Evolutionary conservation across 1,140 invertebrate genomes (phyloP), one percentile per base, ranked within the genome.

Genomic region (Amyelois transitella): DNA sequence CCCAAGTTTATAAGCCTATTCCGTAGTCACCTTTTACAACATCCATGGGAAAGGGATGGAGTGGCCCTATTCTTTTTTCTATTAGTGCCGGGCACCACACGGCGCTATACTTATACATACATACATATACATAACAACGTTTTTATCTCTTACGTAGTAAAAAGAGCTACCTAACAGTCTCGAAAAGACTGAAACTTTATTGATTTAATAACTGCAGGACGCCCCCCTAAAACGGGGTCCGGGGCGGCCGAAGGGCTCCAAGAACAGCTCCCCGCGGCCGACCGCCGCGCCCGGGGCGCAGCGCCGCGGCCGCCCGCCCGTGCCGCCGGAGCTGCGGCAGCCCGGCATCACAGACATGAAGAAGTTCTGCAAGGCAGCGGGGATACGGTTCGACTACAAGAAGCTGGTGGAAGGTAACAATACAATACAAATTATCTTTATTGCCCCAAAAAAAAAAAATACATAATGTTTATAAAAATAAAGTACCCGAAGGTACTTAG

Each of bases 321-420:
- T 86, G 47, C 80, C 80, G 44, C 80, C 80, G 5, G 84, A 85
- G 59, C 69, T 82, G 44, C 61, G 84, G 1, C 74, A 80, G 68
- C 81, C 86, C 12, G 88, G 86, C 24, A 86, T 89, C 58, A 88
- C 84, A 0, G 86, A 89, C 53, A 88, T 88, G 85, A 88, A 88
- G 70, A 84, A 83, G 62, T 88, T 89, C 72, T 84, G 86, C 65
- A 88, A 88, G 61, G 80, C 82, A 0, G 88, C 86, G 32, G 86
- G 88, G 6, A 82, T 89, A 49, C 78, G 86, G 2, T 88, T 87
- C 69, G 84, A 88, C 53, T 88, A 89, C 53, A 84, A 83, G 75
- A 88, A 88, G 51, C 75, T 88, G 6, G 77, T 86, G 18, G 88
- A 88, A 66, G 86, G 86, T 86, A 10, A 14, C 14, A 25, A 22